Conservation (phyloP, 1,140 invertebrate genomes). For the Pachypeltis micranthus region DNA sequence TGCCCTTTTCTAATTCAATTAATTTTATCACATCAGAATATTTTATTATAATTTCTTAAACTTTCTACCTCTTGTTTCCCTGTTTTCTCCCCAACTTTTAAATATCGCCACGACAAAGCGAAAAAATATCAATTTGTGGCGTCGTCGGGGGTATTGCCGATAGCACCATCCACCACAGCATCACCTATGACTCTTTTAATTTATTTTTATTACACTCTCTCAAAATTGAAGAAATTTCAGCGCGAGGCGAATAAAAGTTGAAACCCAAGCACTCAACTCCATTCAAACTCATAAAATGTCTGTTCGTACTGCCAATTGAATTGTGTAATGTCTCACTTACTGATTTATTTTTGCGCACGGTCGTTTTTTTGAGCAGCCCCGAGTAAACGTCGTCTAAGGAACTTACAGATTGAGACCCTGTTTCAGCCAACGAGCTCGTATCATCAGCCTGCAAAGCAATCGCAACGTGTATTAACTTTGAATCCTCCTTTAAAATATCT, state of each 20-base stretch:
- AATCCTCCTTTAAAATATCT: too few species aligned
- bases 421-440: not conserved
- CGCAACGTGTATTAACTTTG: too few species aligned
- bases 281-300: not conserved
- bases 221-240: not conserved
- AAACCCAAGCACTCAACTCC: not conserved
- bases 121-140: too few species aligned
- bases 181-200: not conserved
- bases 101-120: too few species aligned
- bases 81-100: too few species aligned
- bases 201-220: not conserved
- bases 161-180: too few species aligned
- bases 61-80: too few species aligned
- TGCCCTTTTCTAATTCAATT: too few species aligned
- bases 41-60: too few species aligned
- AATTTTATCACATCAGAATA: too few species aligned
- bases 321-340: not conserved
- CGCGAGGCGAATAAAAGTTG: not conserved
- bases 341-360: not conserved
- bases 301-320: not conserved
- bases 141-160: too few species aligned
- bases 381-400: constrained; percentile 7
- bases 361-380: not conserved
- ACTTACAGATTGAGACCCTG: constrained; percentile 10
- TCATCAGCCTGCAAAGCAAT: constrained; percentile 13